Evolutionary conservation across 2,888 invertebrate genomes (phyloP), one percentile per base, ranked within the genome.

Genomic region (Taphrorychus bicolor): DNA sequence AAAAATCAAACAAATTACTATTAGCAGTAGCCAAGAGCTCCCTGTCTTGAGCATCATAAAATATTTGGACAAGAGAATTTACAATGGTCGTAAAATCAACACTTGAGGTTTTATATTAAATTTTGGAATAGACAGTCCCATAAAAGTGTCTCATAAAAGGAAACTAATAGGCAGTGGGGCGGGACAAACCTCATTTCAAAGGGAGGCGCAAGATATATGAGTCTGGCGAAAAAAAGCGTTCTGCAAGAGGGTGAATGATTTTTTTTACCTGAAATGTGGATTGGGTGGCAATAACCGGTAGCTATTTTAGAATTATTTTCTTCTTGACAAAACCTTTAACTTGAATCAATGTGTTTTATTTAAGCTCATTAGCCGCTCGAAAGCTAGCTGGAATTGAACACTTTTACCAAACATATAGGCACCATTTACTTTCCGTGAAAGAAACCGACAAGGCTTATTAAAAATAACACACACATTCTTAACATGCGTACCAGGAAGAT

Each of bases 91-190:
- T 69, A 69, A 69, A 69, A 60, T 69, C 69, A 64, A 64, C 69
- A 60, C 69, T 63, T 64, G 60, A 64, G 64, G 59, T 64, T 64
- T 69, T 64, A 69, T 69, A 69, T 69, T 66, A 60, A 69, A 62
- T 67, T 68, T 69, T 23, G 45, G 57, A 57, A 69, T 64, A 64
- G 69, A 64, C 60, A 51, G 57, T 17, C 48, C 66, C 65, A 66
- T 69, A 69, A 69, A 69, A 69, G 48, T 69, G 69, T 69, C 69
- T 60, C 69, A 49, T 69, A 69, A 69, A 69, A 61, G 61, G 7
- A 65, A 61, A 69, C 65, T 61, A 65, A 69, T 69, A 60, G 69
- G 45, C 65, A 48, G 59, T 64, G 7, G 69, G 69, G 69, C 63
- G 69, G 61, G 48, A 57, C 61, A 24, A 3, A 32, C 52, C 58